Evolutionary conservation across 2,888 invertebrate species (phyloP).

Genomic region (Pandemis heparana): DNA sequence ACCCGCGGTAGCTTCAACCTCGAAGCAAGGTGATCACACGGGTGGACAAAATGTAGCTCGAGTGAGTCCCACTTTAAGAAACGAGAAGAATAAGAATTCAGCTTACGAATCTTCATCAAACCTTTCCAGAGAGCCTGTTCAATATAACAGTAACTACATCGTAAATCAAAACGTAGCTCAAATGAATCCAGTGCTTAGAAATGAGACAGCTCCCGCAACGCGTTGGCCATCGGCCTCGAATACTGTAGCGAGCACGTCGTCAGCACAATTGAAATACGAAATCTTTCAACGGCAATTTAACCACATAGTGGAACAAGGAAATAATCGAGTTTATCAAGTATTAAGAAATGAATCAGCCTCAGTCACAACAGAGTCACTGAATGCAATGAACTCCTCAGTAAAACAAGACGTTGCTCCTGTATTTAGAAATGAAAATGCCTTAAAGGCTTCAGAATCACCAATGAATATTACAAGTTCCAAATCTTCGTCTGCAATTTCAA

Average conservation of each 20-base stretch:
- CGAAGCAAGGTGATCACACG: background rate
- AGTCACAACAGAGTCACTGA: too few relatives aligned
- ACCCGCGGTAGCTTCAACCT: background rate
- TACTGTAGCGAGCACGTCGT: background rate
- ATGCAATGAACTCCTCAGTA: too few relatives aligned
- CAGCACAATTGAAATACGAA: background rate
- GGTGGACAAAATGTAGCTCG: background rate
- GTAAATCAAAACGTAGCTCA: background rate
- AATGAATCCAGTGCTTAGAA: background rate
- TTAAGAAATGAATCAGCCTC: too few relatives aligned
- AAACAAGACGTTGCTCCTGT: too few relatives aligned
- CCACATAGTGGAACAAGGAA: too few relatives aligned
- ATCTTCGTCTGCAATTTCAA: too few relatives aligned
- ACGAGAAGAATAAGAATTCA: background rate
- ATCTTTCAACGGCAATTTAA: too few relatives aligned
- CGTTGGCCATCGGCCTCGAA: background rate
- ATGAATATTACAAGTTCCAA: too few relatives aligned
- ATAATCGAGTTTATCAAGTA: too few relatives aligned
- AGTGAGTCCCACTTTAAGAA: background rate
- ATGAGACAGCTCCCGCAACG: slow-evolving; percentile 1
- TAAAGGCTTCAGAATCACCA: too few relatives aligned
- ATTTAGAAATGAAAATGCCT: too few relatives aligned
- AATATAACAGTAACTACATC: background rate
- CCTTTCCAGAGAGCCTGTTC: background rate
- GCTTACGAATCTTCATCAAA: slow-evolving; percentile 43